Evolutionary conservation across 2,113 vertebrate species (phyloP), one percentile per base, ranked within the genome.

Genomic region (Ivindomyrus marchei): DNA sequence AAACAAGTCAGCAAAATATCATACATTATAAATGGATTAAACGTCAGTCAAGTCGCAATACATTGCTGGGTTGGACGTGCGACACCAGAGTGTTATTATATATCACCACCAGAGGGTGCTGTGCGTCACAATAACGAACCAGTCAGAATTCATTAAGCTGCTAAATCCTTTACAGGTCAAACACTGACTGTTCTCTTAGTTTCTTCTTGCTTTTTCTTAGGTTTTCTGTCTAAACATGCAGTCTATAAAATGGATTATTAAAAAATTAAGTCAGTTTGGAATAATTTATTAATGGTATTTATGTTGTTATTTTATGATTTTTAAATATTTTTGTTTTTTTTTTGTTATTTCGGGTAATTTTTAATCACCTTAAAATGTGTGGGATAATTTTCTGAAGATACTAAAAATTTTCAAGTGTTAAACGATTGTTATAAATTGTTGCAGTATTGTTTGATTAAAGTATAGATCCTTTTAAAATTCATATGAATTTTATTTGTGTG

Each of bases 101-200:
- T 49, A 15, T 62, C n/a, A 46, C 93, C 94, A 94, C 93, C 89
- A 93, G 95, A 94, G 93, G 95, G 95, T 85, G 89, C 85, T 91
- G 92, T 83, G 91, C 89, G 17, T 80, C 36, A 17, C 36, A 80
- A 36, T 80, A 21, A 42, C 4, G 74, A 80, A 42, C 31, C 31
- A 17, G 70, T 77, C 31, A 19, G 4, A 39, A 17, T 39, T 77
- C 4, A 39, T 77, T 4, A 77, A 77, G 1, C 11, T 77, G 15
- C 3, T 77, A 36, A 39, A 77, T 36, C 11, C 10, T 77, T 17
- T 39, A 77, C 31, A 39, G 70, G 15, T 77, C 27, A 39, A 77
- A 39, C 27, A 10, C 7, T 15, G 45, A 27, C 46, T 11, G 7
- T 50, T 85, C 31, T 3, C 3, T 27, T 50, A 8, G 13, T 39